These are phyloP conservation scores for Octopus bimaculoides DNA, from an alignment of 1,140 invertebrate species.

Conservation along the genomic window DNA sequence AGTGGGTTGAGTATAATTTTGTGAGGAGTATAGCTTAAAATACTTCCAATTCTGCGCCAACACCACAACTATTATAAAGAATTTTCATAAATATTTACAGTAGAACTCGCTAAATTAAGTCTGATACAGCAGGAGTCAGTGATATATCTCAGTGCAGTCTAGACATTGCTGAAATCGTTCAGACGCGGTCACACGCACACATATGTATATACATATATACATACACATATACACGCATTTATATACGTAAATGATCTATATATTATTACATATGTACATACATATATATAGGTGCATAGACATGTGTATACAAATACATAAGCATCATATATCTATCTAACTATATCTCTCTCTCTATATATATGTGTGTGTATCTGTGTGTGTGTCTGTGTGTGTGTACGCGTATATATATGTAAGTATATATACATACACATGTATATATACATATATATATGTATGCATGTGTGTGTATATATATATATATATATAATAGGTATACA, in stretches of 20 bases:
- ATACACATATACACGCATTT: background rate
- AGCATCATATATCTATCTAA: background rate
- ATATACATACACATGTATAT: no score
- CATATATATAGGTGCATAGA: background rate
- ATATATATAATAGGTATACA: background rate
- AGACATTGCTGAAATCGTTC: no score
- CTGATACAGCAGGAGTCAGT: no score
- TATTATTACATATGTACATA: background rate
- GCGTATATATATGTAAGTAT: conserved; percentile 9
- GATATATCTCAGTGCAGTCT: no score
- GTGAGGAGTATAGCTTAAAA: no score
- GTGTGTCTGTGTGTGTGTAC: conserved; percentile 15
- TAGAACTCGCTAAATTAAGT: no score
- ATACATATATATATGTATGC: conserved; percentile 11
- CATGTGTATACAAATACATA: background rate
- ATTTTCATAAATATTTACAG: no score
- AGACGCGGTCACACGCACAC: background rate
- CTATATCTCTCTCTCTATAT: background rate
- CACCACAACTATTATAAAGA: no score
- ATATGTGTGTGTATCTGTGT: background rate
- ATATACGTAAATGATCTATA: background rate
- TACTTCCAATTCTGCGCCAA: no score
- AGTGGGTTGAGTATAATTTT: no score
- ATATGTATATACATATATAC: background rate
- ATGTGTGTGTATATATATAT: conserved; percentile 11